Conservation (phyloP, 2,113 vertebrate genomes). For the Gavia stellata region DNA sequence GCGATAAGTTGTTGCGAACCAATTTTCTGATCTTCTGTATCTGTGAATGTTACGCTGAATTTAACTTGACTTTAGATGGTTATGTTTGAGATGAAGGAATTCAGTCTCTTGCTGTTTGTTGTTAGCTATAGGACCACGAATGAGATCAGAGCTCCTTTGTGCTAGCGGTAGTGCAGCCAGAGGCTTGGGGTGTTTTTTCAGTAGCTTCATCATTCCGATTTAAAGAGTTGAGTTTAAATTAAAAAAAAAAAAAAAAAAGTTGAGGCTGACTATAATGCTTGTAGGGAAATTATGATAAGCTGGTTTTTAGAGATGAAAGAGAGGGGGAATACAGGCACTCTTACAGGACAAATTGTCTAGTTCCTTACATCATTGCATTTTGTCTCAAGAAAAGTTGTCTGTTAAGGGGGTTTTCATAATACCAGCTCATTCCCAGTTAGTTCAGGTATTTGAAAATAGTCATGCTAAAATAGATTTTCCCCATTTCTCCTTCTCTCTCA, state of each 20-base stretch:
- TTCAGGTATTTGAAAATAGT: background rate
- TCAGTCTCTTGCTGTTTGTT: background rate
- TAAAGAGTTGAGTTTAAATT: background rate
- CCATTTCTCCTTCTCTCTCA: background rate
- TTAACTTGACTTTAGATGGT: background rate
- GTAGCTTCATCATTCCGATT: background rate
- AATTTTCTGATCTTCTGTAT: constrained; percentile 21
- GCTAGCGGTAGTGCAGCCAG: background rate
- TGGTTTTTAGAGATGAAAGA: background rate
- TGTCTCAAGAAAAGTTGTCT: background rate
- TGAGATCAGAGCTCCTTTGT: background rate
- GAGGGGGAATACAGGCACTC: background rate
- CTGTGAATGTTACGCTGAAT: background rate
- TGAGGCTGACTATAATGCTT: background rate
- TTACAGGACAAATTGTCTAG: background rate
- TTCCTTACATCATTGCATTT: background rate
- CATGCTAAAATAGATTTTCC: background rate
- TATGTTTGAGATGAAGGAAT: background rate
- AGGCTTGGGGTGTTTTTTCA: background rate
- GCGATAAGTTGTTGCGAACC: constrained; percentile 19
- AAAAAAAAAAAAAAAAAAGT: background rate
- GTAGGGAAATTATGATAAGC: background rate
- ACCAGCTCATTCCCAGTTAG: background rate
- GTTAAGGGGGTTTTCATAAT: background rate
- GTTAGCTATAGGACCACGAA: background rate